Evolutionary conservation across 1,140 invertebrate species (phyloP), one percentile per base, ranked within the genome.

Genomic region (Vanessa atalanta): DNA sequence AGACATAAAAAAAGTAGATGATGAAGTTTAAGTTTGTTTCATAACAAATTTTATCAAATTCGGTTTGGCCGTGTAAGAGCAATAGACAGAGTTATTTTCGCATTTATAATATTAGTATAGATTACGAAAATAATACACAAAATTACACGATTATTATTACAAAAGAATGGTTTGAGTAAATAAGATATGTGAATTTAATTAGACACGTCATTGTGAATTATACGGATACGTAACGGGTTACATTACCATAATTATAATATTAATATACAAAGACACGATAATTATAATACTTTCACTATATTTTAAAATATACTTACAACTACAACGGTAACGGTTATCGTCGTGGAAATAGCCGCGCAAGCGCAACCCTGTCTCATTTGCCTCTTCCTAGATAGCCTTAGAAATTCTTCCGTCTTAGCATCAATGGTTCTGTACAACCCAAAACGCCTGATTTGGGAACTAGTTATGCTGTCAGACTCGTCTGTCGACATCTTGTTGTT

Each of bases 401-500:
- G 78, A 72, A 92, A 92, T 82, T 92, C 88, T 75, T 91, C 88
- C 2, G 90, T 92, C 75, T 83, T 87, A 12, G 87, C 83, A 64
- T 92, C 90, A 12, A 92, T 91, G 26, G 82, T 90, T 61, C 88
- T 82, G 81, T 93, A 93, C 64, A 93, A 71, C 5, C 90, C 90
- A 72, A 93, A 90, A 66, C 90, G 88, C n/a, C 85, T 78, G 20
- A 89, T 73, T 20, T 77, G 65, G 4, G 88, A 87, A 43, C 82
- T 83, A 7, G 78, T 57, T 16, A 57, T 79, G 15, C 82, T 83
- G 67, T 81, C 77, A 11, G 87, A 88, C 51, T 79, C 83, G 1
- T 88, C 85, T 82, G 84, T 88, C n/a, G 88, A 88, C 89, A 90
- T 92, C 65, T 79, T 82, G 75, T 71, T 14, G 55, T 57, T 11